phyloP scores from a whole-genome alignment of 2,888 invertebrate species.

The Eupithecia subumbrata region DNA sequence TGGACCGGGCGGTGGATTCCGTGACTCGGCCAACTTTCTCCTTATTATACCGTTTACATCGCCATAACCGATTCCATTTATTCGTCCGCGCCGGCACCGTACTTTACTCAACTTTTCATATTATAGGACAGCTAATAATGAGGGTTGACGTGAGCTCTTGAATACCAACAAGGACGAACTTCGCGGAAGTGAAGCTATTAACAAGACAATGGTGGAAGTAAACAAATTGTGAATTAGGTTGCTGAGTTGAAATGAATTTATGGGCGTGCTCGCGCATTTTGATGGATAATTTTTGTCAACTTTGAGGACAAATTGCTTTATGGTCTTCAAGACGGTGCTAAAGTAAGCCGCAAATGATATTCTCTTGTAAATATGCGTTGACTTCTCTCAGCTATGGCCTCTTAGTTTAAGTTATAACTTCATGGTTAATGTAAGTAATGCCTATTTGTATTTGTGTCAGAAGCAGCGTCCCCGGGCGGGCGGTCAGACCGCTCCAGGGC shows the following conservation, averaged over 20 bases:
- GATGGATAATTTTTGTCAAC: constrained; percentile 37
- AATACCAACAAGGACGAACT: constrained; percentile 58
- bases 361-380: neutral
- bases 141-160: constrained; percentile 58
- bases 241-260: constrained; percentile 47
- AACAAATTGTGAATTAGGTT: constrained; percentile 50
- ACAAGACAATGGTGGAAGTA: constrained; percentile 51
- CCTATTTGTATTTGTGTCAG: constrained; percentile 46
- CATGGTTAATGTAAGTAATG: neutral
- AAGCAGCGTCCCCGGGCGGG: constrained; percentile 75
- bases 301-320: constrained; percentile 23
- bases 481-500: constrained; percentile 77
- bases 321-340: constrained; percentile 11
- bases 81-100: constrained; percentile 54
- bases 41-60: constrained; percentile 70
- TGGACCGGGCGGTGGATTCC: constrained; percentile 66
- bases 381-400: neutral
- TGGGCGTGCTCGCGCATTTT: constrained; percentile 44
- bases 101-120: constrained; percentile 63
- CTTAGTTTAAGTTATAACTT: neutral
- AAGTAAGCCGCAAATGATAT: neutral
- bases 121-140: constrained; percentile 61
- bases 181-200: constrained; percentile 55
- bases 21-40: constrained; percentile 68
- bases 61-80: constrained; percentile 67